Evolutionary conservation across 2,888 invertebrate genomes (phyloP).

Genomic region (Apomyelois bistriatella): DNA sequence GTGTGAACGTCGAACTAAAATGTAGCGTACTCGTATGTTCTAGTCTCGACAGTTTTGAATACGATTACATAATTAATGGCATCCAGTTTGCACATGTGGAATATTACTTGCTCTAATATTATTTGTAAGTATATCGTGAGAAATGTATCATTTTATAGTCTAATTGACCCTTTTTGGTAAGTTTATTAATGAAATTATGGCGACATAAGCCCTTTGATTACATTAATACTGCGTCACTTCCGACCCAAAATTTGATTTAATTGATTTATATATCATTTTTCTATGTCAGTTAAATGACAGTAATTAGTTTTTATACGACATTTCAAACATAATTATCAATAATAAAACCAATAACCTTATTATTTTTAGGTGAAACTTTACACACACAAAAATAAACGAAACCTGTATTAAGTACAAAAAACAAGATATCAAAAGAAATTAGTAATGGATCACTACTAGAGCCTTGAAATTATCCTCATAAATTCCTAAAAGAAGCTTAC

Average conservation of each 20-base stretch:
- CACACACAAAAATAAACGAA: too few relatives aligned
- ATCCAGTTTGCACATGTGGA: neutral
- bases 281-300: neutral
- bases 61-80: constrained; percentile 5
- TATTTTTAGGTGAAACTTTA: too few relatives aligned
- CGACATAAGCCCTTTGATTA: constrained; percentile 1
- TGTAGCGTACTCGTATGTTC: neutral
- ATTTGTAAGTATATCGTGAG: constrained; percentile 8
- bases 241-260: neutral
- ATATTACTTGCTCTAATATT: neutral
- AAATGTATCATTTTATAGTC: constrained; percentile 5
- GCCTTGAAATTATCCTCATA: too few relatives aligned
- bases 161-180: neutral
- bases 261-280: neutral
- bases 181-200: constrained; percentile 2
- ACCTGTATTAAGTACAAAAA: too few relatives aligned
- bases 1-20: neutral
- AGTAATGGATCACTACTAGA: too few relatives aligned
- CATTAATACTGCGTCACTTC: neutral
- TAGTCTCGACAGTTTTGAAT: neutral
- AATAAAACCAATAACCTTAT: too few relatives aligned
- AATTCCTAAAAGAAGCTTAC: too few relatives aligned
- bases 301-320: too few relatives aligned
- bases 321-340: too few relatives aligned
- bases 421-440: too few relatives aligned